Conservation (phyloP, 2,797 vertebrate species). For the Vespertilio murinus region DNA sequence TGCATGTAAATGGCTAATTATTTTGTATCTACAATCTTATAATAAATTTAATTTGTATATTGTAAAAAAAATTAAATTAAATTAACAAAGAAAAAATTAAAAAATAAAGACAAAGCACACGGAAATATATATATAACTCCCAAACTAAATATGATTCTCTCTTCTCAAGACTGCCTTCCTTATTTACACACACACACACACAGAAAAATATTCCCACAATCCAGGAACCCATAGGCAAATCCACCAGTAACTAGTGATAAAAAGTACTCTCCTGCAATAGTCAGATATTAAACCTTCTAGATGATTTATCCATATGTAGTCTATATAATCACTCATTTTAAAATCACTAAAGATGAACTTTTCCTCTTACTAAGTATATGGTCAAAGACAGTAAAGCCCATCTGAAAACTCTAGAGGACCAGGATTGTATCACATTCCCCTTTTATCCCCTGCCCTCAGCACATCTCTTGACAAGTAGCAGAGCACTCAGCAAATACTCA, state of each 20-base stretch:
- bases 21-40: too few species aligned
- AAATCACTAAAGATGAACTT: background rate
- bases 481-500: background rate
- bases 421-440: background rate
- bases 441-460: background rate
- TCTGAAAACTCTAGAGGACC: background rate
- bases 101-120: too few species aligned
- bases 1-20: too few species aligned
- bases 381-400: background rate
- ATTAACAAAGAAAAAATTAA: too few species aligned
- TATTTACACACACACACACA: too few species aligned
- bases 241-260: background rate
- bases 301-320: background rate
- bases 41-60: too few species aligned
- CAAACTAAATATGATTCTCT: background rate
- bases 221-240: background rate
- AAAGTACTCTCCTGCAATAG: background rate
- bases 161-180: background rate
- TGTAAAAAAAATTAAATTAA: too few species aligned
- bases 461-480: background rate
- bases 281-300: background rate
- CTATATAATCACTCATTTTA: background rate
- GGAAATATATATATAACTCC: background rate
- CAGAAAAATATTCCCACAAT: too few species aligned
- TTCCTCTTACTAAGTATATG: background rate